phyloP scores from a whole-genome alignment of 2,888 invertebrate genomes.

The Sthenelais limicola region DNA sequence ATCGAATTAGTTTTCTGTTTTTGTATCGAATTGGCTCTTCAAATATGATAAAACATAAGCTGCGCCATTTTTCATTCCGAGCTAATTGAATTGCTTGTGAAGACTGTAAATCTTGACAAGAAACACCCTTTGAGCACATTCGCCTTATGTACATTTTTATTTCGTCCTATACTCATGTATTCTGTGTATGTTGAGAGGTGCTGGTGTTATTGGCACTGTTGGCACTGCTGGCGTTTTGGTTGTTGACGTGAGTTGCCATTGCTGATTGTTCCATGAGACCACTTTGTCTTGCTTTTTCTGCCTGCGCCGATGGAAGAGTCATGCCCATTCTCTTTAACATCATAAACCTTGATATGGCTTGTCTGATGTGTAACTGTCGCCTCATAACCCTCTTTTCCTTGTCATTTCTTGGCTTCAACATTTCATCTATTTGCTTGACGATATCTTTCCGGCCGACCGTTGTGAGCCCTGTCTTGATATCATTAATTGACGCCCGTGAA shows the following conservation, averaged over 20 bases:
- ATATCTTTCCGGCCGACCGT: neutral
- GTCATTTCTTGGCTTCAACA: constrained; percentile 2
- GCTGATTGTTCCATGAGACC: constrained; percentile 12
- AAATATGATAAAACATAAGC: no score
- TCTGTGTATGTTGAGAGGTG: no score
- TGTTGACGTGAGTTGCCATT: constrained; percentile 1
- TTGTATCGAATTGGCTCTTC: no score
- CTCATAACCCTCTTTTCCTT: neutral
- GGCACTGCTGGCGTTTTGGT: no score
- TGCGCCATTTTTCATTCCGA: no score
- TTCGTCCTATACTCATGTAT: no score
- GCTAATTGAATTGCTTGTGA: no score
- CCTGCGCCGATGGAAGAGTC: constrained; percentile 18
- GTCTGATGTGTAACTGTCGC: constrained; percentile 5
- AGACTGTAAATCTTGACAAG: no score
- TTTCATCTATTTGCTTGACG: neutral
- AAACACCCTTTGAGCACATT: no score
- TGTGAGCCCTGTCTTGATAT: neutral
- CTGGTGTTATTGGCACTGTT: no score
- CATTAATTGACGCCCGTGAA: constrained; percentile 9
- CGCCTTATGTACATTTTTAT: no score
- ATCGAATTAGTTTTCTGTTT: no score
- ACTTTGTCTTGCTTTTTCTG: neutral
- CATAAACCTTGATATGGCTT: constrained; percentile 17
- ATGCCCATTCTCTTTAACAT: constrained; percentile 33